Base-by-base conservation (phyloP, 2,113 vertebrate genomes). In the Calonectris borealis region DNA sequence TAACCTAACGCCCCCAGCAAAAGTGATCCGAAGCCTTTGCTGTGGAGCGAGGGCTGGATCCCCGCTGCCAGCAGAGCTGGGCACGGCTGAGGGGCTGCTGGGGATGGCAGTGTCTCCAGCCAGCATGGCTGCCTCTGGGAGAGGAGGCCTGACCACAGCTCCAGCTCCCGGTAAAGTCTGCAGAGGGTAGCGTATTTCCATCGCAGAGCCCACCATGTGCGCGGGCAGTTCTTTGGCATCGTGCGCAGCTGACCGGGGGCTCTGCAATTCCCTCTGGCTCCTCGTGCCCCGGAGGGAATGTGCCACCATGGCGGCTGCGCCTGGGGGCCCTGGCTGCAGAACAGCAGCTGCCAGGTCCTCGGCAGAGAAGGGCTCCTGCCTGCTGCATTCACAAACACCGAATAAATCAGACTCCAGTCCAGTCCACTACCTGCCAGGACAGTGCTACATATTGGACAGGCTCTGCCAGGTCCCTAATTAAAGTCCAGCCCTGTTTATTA, bases 1-100 rank as follows among this genome's bases (percentile, higher is more conserved):
- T 91, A 46, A 32, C 26, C 16, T 71, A 20, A 26, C 1, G 2
- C 14, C 18, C 1, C 0, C 24, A 54, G 26, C 21, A 32, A 54
- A 40, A 38, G 19, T 22, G 57, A 18, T 25, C 42, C 44, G 72
- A 34, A 91, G 36, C 34, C 26, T 66, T 66, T 70, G 34, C 64
- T 66, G 22, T 73, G 68, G 49, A 73, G 13, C 58, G 34, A 52
- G 60, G 55, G 19, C 13, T 0, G 2, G 32, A 13, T 21, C 34
- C 21, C 38, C 64, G 60, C 40, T 72, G 51, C 49, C 79, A 54
- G 51, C 40, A 81, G 83, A 69, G 31, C 68, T 77, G 57, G 57
- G 13, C 62, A 6, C 29, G 46, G 66, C 57, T 38, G 36, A 17
- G 72, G 16, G 40, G 40, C 60, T 88, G n/a, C 72, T 66, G 77